Evolutionary conservation across 2,888 invertebrate species (phyloP), one percentile per base, ranked within the genome.

Genomic region (Trichogramma dendrolimi): DNA sequence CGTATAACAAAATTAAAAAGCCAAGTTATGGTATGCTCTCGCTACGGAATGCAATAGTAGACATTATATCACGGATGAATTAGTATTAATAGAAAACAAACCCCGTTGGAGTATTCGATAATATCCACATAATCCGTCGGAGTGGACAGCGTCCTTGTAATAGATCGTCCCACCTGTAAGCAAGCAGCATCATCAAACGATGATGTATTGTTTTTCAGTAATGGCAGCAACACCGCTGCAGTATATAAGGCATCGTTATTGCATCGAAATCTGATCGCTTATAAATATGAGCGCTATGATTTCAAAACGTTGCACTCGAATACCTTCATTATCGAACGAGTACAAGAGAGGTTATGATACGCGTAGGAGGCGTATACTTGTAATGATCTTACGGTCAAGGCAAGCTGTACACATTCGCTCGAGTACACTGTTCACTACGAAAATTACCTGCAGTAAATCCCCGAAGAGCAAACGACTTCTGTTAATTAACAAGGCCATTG

Each of bases 151-250:
- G 65, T 65, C 67, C 75, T 75, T 63, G 66, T 59, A 58, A 69
- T 64, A 67, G 65, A 70, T 72, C 67, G 70, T 68, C 68, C 67
- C 60, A 71, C 68, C 75, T 75, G 68, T 42, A 72, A 71, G 61
- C 11, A 7, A 41, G 11, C 6, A 42, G 0, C 5, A n/a, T 40
- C 6, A 38, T 43, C 48, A 57, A 60, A 14, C 61, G 57, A 61
- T 27, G 27, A 27, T 27, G 27, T 27, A 27, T 27, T 27, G 27
- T 27, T 27, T 27, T 27, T 27, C 27, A 27, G 27, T 27, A 27
- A 27, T 3, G 27, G 27, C 27, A 27, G 27, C 27, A 27, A 27
- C 27, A 27, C 27, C 27, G 27, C 27, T 27, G 27, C 27, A 27
- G 27, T 27, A 2, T 27, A 58, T 46, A 65, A 62, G 65, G 62